Evolutionary conservation across 2,113 vertebrate genomes (phyloP).

Genomic region (Corynorhinus townsendii): DNA sequence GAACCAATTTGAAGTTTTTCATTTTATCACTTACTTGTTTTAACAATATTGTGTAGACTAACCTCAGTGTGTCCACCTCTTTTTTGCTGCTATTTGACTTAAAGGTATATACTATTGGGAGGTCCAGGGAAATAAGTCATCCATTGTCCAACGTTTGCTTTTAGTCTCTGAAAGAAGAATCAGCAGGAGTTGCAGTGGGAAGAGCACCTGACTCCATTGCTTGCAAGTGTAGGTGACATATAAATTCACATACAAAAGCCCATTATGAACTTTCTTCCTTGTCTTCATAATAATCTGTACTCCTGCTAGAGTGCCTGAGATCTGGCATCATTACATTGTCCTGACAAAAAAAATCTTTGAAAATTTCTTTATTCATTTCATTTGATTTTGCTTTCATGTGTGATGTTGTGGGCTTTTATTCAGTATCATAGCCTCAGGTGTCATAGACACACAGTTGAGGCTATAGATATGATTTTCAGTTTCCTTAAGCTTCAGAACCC

Average conservation of each 20-base stretch:
- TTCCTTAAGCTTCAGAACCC: constrained; percentile 24
- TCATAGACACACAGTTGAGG: background rate
- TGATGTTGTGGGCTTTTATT: constrained; percentile 7
- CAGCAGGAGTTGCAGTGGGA: background rate
- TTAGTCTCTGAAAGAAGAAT: background rate
- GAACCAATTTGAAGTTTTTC: background rate
- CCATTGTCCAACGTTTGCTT: background rate
- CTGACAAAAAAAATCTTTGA: background rate
- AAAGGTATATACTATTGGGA: background rate
- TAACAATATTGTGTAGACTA: background rate
- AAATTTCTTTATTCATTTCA: constrained; percentile 2
- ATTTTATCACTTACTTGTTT: background rate
- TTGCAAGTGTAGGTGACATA: background rate
- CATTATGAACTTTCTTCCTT: background rate
- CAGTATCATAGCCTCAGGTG: background rate
- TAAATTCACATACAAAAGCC: background rate
- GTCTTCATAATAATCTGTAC: background rate
- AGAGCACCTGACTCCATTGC: background rate
- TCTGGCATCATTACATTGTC: background rate
- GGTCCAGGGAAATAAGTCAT: background rate
- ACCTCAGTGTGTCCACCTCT: background rate
- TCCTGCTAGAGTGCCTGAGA: background rate
- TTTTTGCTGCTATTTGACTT: background rate
- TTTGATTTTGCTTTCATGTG: background rate
- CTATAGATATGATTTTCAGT: constrained; percentile 26